These are phyloP conservation scores for Rhagophthalmus giganteus DNA, from an alignment of 2,888 invertebrate species.

Conservation along the genomic window DNA sequence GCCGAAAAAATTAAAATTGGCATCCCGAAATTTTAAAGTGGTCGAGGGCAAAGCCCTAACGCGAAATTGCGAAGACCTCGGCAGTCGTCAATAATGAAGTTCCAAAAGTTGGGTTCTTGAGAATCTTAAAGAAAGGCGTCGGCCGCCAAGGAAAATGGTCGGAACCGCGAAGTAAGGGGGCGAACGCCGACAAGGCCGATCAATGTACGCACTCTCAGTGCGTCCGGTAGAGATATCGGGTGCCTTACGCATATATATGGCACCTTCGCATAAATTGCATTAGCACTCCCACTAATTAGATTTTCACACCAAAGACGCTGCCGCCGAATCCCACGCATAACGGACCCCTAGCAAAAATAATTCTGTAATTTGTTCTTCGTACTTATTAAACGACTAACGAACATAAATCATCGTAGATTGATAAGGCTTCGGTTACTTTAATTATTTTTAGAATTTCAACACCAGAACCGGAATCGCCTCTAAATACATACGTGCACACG, in stretches of 20 bases:
- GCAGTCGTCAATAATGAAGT: no score
- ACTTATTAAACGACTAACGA: no score
- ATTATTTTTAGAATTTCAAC: no score
- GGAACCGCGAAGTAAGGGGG: conserved; percentile 12
- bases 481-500: no score
- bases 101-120: conserved; percentile 17
- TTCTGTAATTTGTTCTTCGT: no score
- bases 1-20: background rate
- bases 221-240: conserved; percentile 19
- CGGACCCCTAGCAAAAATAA: no score
- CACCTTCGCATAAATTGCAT: conserved; percentile 35
- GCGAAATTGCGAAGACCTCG: no score
- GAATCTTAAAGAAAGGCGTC: conserved; percentile 16
- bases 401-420: no score
- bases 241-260: conserved; percentile 27
- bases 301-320: conserved; percentile 25
- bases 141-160: conserved; percentile 16
- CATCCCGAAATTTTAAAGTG: background rate
- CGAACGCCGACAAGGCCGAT: conserved; percentile 21
- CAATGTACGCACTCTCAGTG: conserved; percentile 26
- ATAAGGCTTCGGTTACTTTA: no score
- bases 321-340: no score
- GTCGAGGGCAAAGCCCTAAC: no score
- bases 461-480: no score
- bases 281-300: conserved; percentile 35